phyloP scores from a whole-genome alignment of 2,113 vertebrate species.

The Rhea americana region DNA sequence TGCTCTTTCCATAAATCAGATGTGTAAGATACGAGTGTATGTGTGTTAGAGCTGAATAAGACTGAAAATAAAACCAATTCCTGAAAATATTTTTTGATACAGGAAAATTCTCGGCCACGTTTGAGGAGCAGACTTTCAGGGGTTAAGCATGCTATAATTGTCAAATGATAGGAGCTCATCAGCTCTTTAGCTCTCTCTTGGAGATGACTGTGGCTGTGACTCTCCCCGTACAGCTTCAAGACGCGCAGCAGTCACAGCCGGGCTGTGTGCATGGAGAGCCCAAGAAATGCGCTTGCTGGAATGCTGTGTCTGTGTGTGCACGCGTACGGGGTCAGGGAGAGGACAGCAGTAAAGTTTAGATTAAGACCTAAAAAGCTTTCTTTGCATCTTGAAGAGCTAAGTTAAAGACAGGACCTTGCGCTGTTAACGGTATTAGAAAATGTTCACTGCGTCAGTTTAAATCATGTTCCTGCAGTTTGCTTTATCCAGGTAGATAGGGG shows the following conservation, averaged over 20 bases:
- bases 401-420: not conserved
- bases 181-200: not conserved
- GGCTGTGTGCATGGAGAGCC: not conserved
- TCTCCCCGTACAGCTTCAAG: not conserved
- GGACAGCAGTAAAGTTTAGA: not conserved
- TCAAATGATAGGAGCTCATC: accelerated
- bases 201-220: not conserved
- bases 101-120: not conserved
- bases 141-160: not conserved
- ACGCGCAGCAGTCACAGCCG: accelerated
- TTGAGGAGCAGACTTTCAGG: not conserved
- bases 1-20: not conserved
- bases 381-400: not conserved
- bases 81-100: not conserved
- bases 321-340: not conserved
- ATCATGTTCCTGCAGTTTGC: not conserved
- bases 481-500: not conserved
- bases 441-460: not conserved
- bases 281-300: accelerated
- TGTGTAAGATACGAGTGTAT: accelerated
- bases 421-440: not conserved
- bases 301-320: accelerated
- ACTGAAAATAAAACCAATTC: not conserved
- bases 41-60: not conserved
- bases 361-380: not conserved